Evolutionary conservation across 2,113 vertebrate species (phyloP).

Genomic region (Solea senegalensis): DNA sequence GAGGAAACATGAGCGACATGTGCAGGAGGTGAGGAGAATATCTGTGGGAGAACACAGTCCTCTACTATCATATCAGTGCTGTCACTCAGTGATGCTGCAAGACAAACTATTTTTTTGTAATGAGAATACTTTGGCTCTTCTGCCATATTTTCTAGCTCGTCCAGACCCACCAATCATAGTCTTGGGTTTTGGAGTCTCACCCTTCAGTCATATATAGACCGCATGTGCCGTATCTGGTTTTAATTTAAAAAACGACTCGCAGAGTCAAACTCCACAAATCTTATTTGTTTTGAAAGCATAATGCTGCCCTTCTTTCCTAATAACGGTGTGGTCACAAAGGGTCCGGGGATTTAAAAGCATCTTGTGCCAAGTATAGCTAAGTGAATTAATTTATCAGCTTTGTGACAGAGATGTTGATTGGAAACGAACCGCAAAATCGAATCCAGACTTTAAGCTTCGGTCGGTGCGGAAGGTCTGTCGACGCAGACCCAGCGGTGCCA

Average conservation of each 20-base stretch:
- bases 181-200: conserved; percentile 15
- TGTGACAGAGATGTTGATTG: conserved; percentile 53
- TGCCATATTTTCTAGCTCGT: neutral
- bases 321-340: conserved; percentile 39
- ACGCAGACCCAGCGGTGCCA: conserved; percentile 55
- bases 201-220: conserved; percentile 9
- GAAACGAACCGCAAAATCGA: conserved; percentile 61
- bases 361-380: conserved; percentile 49
- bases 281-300: conserved; percentile 59
- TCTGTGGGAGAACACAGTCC: conserved; percentile 41
- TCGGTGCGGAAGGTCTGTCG: conserved; percentile 21
- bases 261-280: conserved; percentile 29
- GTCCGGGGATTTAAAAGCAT: conserved; percentile 22
- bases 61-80: conserved; percentile 36
- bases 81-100: conserved; percentile 34
- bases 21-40: conserved; percentile 46
- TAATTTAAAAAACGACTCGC: conserved; percentile 46
- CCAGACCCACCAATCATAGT: conserved; percentile 12
- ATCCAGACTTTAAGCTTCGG: conserved; percentile 59
- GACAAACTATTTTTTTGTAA: conserved; percentile 14
- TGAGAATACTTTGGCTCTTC: conserved; percentile 7
- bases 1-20: conserved; percentile 51
- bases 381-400: conserved; percentile 55
- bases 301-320: conserved; percentile 24
- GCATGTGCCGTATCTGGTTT: conserved; percentile 42